Conservation (phyloP, 2,113 vertebrate genomes). For the Engraulis encrasicolus region DNA sequence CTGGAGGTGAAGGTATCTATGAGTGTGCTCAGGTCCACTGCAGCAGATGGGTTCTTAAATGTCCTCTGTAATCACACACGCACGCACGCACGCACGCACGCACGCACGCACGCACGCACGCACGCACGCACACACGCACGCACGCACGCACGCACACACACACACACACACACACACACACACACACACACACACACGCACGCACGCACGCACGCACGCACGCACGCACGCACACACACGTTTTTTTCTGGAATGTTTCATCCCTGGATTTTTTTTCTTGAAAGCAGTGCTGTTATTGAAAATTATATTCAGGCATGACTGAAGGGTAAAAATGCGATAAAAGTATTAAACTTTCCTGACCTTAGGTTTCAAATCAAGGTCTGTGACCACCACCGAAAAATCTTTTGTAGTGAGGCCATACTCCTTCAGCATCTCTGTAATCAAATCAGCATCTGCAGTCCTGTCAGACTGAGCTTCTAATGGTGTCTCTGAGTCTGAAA, state of each 20-base stretch:
- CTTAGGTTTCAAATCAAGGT: slow-evolving; percentile 73
- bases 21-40: slow-evolving; percentile 63
- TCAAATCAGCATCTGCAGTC: slow-evolving; percentile 59
- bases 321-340: not conserved
- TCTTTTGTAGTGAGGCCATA: slow-evolving; percentile 67
- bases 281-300: no score
- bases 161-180: not conserved
- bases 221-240: slow-evolving; percentile 10
- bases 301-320: not conserved
- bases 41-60: slow-evolving; percentile 70
- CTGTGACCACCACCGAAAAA: slow-evolving; percentile 77
- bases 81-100: not conserved
- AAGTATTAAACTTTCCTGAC: slow-evolving; percentile 56
- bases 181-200: no score
- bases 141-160: no score
- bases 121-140: no score
- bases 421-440: slow-evolving; percentile 68
- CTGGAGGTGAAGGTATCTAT: slow-evolving; percentile 76
- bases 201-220: no score
- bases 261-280: no score
- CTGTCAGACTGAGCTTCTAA: slow-evolving; percentile 50
- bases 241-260: no score
- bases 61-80: slow-evolving; percentile 60
- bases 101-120: no score
- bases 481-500: slow-evolving; percentile 67